Base-by-base conservation (phyloP, 2,113 vertebrate species). In the Struthio camelus region DNA sequence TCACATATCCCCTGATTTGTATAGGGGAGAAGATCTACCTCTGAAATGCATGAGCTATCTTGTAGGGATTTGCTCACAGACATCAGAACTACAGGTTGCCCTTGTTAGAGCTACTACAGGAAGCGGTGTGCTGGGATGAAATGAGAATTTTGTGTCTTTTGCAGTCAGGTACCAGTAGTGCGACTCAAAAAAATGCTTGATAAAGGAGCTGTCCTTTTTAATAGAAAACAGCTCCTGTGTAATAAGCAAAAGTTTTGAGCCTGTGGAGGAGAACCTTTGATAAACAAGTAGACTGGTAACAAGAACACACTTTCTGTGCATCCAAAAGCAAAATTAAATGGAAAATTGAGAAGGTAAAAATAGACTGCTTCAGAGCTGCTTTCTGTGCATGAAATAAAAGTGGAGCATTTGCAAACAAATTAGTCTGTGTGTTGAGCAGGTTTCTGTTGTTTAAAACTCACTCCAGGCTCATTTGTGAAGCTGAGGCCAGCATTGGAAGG, bases 341-440 rank as follows among this genome's bases (percentile, higher is more conserved):
- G 89, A 84, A 88, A 91, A 83, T 30, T 28, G 42, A 89, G 30
- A 28, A 30, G 54, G 81, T 91, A 78, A 95, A 95, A 95, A 90
- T 50, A 94, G 80, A 76, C 89, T 93, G 78, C 66, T 92, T 85
- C 73, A 76, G 62, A 91, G 51, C 1, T 27, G 51, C 58, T 91
- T 89, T 91, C 70, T 1, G 2, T 62, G 70, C 73, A 66, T n/a
- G 62, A 82, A 89, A 82, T 34, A 54, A 46, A 50, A 83, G 27
- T 10, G 62, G 66, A 91, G 81, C 53, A 66, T 94, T 92, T 96
- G 89, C 78, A 95, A 93, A 93, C 90, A 96, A 85, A 87, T 85
- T 11, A 87, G 51, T 28, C 50, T 40, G 42, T 27, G 71, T 85
- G 38, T 53, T 85, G 40, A 58, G 54, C 28, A 90, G 25, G 14